A percentile compares a stretch with the other conserved stretches of the same genome.
Evolutionary conservation across 2,113 vertebrate genomes (phyloP).

Genomic region (Lichenostomus cassidix): DNA sequence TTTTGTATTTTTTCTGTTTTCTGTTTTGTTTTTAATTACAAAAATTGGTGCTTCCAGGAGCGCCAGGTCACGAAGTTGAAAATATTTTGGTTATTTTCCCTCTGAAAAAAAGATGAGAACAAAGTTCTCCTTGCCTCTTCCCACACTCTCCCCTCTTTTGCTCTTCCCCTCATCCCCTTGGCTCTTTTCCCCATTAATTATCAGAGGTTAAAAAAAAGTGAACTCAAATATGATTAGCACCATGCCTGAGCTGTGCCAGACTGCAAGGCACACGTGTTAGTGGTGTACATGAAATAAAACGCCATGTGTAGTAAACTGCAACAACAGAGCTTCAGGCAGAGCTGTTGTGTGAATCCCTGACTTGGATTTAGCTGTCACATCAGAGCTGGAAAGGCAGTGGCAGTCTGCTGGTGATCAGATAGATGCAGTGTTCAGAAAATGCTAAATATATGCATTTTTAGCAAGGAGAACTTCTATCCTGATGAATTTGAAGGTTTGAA

Average conservation of each 20-base stretch:
- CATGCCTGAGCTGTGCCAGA: background rate
- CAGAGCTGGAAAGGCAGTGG: background rate
- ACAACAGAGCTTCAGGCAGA: background rate
- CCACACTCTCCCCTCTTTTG: background rate
- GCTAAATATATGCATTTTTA: background rate
- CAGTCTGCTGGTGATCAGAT: background rate
- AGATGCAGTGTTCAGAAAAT: background rate
- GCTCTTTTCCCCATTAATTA: background rate
- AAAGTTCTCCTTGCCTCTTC: background rate
- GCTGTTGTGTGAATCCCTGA: background rate
- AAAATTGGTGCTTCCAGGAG: background rate
- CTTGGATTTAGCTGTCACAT: background rate
- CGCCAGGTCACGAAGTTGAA: background rate
- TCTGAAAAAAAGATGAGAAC: background rate
- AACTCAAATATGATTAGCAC: background rate
- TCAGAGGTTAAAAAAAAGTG: background rate
- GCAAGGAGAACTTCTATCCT: background rate
- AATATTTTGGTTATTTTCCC: background rate
- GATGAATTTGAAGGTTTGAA: background rate
- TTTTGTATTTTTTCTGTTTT: background rate
- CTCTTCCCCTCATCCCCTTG: background rate
- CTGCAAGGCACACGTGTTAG: background rate
- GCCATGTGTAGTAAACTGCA: background rate
- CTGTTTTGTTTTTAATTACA: background rate
- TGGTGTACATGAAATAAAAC: background rate